Conservation (phyloP, 2,113 vertebrate species). For the Leptobrachium ailaonicum region DNA sequence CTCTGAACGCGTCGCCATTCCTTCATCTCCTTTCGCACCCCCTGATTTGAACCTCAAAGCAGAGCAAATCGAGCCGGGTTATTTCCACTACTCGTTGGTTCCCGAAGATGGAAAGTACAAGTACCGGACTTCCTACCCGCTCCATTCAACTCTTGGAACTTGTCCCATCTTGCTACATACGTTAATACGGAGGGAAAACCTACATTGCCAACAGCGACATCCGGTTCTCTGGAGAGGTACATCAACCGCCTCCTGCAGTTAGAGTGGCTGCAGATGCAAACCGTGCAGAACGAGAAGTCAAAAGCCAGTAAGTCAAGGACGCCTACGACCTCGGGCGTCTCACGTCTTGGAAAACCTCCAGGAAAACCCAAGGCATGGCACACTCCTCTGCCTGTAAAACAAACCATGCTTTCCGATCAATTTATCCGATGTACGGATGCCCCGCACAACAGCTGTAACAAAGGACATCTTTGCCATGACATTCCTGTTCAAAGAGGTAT, state of each 20-base stretch:
- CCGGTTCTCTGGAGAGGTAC: slow-evolving; percentile 74
- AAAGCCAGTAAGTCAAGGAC: slow-evolving; percentile 61
- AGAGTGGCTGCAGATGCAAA: slow-evolving; percentile 84
- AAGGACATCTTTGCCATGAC: slow-evolving; percentile 21
- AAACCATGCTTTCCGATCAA: slow-evolving; percentile 33
- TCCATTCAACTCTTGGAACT: slow-evolving; percentile 85
- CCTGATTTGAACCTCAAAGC: slow-evolving; percentile 81
- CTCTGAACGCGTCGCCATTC: slow-evolving; percentile 72
- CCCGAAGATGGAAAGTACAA: slow-evolving; percentile 53
- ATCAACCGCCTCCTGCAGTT: slow-evolving; percentile 81
- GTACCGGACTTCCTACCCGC: slow-evolving; percentile 86
- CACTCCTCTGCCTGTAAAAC: slow-evolving; percentile 49
- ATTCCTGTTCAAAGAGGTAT: not conserved
- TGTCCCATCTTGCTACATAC: slow-evolving; percentile 74
- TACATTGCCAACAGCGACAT: slow-evolving; percentile 54
- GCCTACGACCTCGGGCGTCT: slow-evolving; percentile 43
- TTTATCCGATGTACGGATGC: slow-evolving; percentile 44
- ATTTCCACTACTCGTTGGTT: slow-evolving; percentile 54
- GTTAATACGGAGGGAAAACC: slow-evolving; percentile 67
- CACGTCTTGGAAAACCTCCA: slow-evolving; percentile 59
- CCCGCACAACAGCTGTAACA: slow-evolving; percentile 41
- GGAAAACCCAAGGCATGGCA: slow-evolving; percentile 55
- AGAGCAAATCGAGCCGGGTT: slow-evolving; percentile 70
- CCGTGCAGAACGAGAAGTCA: slow-evolving; percentile 69
- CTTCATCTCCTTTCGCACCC: slow-evolving; percentile 62